Conservation (phyloP, 2,113 vertebrate species). For the Thinocorus orbignyianus region DNA sequence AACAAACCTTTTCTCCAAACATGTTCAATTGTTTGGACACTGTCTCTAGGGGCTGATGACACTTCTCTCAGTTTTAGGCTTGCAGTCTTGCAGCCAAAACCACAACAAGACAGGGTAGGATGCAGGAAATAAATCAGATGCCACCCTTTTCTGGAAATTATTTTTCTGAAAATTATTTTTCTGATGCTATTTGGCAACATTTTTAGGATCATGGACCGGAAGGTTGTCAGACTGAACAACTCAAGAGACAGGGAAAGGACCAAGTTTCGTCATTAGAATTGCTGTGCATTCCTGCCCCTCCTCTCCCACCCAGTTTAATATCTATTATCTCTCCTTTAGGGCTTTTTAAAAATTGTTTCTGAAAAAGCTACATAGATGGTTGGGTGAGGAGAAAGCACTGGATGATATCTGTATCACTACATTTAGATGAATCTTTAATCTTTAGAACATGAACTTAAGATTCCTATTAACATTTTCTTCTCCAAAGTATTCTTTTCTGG, state of each 20-base stretch:
- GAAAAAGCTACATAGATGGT: neutral
- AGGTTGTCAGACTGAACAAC: slow-evolving; percentile 36
- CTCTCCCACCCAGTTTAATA: slow-evolving; percentile 5
- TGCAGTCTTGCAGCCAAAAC: slow-evolving; percentile 37
- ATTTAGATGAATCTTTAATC: neutral
- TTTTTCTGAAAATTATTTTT: slow-evolving; percentile 59
- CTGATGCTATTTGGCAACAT: slow-evolving; percentile 32
- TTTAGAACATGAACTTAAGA: neutral
- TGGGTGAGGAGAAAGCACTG: neutral
- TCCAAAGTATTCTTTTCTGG: neutral
- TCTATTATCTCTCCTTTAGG: neutral
- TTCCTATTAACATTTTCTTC: neutral
- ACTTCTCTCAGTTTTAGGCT: slow-evolving; percentile 41
- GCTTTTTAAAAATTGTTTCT: neutral
- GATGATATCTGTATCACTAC: neutral
- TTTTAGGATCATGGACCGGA: slow-evolving; percentile 28
- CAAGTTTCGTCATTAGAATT: neutral
- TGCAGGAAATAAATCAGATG: slow-evolving; percentile 62
- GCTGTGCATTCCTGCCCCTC: neutral
- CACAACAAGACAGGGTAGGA: slow-evolving; percentile 39
- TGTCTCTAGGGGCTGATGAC: slow-evolving; percentile 14
- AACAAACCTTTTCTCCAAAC: slow-evolving; percentile 42
- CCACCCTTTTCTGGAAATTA: slow-evolving; percentile 59
- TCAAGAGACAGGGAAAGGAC: neutral
- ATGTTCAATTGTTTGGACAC: slow-evolving; percentile 36